A percentile compares a stretch with the other conserved stretches of the same genome.
Conservation (phyloP, 2,113 vertebrate species). For the Scytalopus superciliaris region DNA sequence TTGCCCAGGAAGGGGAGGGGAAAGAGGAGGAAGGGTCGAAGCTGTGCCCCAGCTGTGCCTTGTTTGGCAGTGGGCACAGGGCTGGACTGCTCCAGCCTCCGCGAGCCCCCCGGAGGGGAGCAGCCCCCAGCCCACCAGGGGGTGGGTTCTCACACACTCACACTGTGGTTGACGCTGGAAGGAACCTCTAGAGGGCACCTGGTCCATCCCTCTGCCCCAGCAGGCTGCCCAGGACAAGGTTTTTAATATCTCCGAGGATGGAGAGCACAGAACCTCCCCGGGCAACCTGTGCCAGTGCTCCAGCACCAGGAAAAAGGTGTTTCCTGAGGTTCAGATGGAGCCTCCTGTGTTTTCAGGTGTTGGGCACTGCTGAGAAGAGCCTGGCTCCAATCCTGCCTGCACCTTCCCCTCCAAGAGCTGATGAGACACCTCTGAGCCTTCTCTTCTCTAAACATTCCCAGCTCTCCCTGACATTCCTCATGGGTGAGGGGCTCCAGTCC, state of each 20-base stretch:
- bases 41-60: fast-evolving
- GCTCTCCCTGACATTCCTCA: neutral
- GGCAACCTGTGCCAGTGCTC: neutral
- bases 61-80: fast-evolving
- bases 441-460: neutral
- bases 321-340: neutral
- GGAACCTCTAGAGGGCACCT: neutral
- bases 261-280: neutral
- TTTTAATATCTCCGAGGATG: neutral
- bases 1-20: neutral
- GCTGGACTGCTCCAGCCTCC: neutral
- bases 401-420: neutral
- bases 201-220: neutral
- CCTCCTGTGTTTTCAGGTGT: neutral
- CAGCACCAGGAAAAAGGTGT: neutral
- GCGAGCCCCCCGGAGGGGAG: neutral
- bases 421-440: neutral
- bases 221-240: neutral
- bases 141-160: neutral
- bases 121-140: neutral
- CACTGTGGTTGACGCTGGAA: neutral
- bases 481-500: neutral
- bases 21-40: neutral
- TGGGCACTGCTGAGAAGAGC: neutral
- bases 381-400: neutral